Percentiles rank a stretch among this genome's conserved stretches.
These are phyloP conservation scores for Regulus satrapa DNA, from an alignment of 2,113 vertebrate species.

Conservation along the genomic window DNA sequence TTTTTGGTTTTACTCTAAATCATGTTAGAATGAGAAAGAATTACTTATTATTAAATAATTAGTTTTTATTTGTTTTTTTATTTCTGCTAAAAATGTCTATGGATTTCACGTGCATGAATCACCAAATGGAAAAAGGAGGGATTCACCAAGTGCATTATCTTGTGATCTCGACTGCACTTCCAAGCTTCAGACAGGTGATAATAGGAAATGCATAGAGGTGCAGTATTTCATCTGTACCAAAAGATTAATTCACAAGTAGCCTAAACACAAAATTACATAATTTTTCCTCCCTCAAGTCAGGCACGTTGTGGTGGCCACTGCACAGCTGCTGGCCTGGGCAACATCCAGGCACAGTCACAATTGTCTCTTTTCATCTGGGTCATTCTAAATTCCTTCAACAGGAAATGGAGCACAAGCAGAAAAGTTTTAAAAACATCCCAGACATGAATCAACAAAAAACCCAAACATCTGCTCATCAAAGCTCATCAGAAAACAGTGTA, in stretches of 20 bases:
- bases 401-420: conserved; percentile 69
- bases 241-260: conserved; percentile 46
- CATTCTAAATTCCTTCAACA: conserved; percentile 76
- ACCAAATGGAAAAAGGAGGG: background rate
- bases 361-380: conserved; percentile 74
- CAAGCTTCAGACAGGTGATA: background rate
- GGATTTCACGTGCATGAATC: background rate
- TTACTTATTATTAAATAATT: no score
- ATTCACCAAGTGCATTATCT: background rate
- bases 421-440: conserved; percentile 71
- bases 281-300: conserved; percentile 45
- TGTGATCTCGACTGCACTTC: background rate
- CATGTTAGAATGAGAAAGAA: background rate
- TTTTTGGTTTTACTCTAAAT: background rate
- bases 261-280: conserved; percentile 53
- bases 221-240: background rate
- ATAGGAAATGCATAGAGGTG: conserved; percentile 19
- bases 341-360: conserved; percentile 74
- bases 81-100: background rate
- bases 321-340: conserved; percentile 77
- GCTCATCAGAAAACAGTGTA: conserved; percentile 65
- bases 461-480: conserved; percentile 76
- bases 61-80: background rate
- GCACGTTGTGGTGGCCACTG: conserved; percentile 40
- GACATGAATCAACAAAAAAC: conserved; percentile 73